Evolutionary conservation across 2,888 invertebrate genomes (phyloP), one percentile per base, ranked within the genome.

Genomic region (Eumacrocentrus americanus): DNA sequence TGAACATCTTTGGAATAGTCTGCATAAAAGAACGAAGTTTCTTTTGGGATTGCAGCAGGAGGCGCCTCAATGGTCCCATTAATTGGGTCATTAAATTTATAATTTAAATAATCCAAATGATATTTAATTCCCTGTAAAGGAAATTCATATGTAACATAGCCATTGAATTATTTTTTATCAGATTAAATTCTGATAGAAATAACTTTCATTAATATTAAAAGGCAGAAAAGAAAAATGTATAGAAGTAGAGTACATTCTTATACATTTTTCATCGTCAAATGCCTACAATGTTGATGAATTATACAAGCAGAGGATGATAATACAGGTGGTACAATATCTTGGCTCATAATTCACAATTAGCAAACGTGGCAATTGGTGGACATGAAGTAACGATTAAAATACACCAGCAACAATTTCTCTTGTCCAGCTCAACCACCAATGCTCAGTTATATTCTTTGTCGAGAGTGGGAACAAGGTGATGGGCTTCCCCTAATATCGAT

Each of bases 401-500:
- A 22, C 22, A 44, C 44, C 18, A 44, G 11, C 44, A 4, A 6
- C 42, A 20, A 42, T 42, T 42, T 42, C 11, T 42, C 42, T 42
- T 42, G 20, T 40, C 18, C 16, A 42, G 22, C 12, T 23, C 25
- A 46, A 22, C 23, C 5, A 46, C 20, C 42, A 42, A 46, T 22
- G 23, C 20, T 9, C 46, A 11, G n/a, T 9, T 44, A 40, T 40
- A 11, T 20, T 25, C 22, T 11, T n/a, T 14, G 23, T 25, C 11
- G 25, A 46, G 23, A 23, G n/a, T n/a, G n/a, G n/a, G 14, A 46
- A 46, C n/a, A 9, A 11, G n/a, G 54, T 18, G 42, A 18, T 29
- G 37, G 20, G n/a, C 20, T 34, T 52, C 35, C 37, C 51, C 51
- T 38, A 52, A 52, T 52, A 52, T 52, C 51, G 38, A 52, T 38